Percentiles rank a stretch among this genome's conserved stretches.
Conservation (phyloP, 2,113 vertebrate species). For the Drymodes brunneopygia region DNA sequence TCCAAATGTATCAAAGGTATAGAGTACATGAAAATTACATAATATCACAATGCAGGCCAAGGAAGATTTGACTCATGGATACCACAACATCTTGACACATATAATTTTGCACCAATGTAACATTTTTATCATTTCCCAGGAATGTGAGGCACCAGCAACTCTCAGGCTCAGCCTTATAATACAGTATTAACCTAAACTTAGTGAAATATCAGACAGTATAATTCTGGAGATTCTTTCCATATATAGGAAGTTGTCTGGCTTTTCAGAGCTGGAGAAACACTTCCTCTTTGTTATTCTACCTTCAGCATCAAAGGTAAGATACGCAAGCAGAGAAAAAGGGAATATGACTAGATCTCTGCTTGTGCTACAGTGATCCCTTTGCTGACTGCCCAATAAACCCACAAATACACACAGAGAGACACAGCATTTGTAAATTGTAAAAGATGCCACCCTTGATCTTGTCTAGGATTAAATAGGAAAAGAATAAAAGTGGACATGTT, state of each 20-base stretch:
- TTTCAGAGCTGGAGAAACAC: background rate
- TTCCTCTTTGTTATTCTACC: background rate
- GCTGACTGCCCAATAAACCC: background rate
- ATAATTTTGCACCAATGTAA: background rate
- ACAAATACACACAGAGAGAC: background rate
- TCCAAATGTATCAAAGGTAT: background rate
- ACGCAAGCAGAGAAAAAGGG: background rate
- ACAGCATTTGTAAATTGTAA: background rate
- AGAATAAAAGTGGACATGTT: background rate
- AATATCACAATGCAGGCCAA: background rate
- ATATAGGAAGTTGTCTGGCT: background rate
- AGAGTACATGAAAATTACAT: background rate
- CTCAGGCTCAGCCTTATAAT: background rate
- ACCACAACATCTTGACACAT: background rate
- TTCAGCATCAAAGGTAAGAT: background rate
- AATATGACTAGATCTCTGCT: background rate
- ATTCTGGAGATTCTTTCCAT: background rate
- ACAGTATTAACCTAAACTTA: background rate
- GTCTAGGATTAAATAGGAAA: background rate
- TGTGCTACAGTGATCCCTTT: background rate
- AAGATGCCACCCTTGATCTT: background rate
- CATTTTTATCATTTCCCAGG: background rate
- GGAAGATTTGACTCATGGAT: background rate
- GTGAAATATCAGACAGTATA: background rate
- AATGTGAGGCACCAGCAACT: background rate